Evolutionary conservation across 2,113 vertebrate genomes (phyloP).

Genomic region (Neolamprologus fasciatus): DNA sequence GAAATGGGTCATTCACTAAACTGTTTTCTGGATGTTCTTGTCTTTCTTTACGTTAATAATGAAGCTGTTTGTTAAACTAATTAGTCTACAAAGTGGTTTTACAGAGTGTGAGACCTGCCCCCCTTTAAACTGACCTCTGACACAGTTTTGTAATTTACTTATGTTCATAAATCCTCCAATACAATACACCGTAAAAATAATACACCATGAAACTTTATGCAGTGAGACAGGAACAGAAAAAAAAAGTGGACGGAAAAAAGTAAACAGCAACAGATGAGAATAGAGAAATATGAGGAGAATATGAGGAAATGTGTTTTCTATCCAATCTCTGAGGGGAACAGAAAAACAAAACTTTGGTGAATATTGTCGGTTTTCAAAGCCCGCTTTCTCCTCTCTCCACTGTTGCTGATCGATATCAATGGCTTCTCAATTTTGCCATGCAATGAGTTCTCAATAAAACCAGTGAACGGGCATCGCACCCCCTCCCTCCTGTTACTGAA

Average conservation of each 20-base stretch:
- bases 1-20: neutral
- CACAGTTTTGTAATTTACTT: neutral
- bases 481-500: slow-evolving; percentile 31
- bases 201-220: neutral
- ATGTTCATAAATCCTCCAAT: neutral
- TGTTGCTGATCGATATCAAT: slow-evolving; percentile 58
- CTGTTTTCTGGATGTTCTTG: neutral
- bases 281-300: neutral
- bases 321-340: neutral
- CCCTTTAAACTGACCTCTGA: neutral
- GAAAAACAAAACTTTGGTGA: neutral
- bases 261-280: neutral
- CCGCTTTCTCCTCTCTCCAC: neutral
- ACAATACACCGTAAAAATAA: neutral
- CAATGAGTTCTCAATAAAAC: slow-evolving; percentile 63
- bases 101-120: neutral
- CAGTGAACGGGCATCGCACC: slow-evolving; percentile 27
- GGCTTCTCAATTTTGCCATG: slow-evolving; percentile 61
- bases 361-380: neutral
- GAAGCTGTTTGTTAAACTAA: neutral
- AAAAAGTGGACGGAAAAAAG: neutral
- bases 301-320: neutral
- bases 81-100: neutral
- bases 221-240: neutral
- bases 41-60: neutral